Base-by-base conservation (phyloP, 2,113 vertebrate species). In the Etheostoma cragini region DNA sequence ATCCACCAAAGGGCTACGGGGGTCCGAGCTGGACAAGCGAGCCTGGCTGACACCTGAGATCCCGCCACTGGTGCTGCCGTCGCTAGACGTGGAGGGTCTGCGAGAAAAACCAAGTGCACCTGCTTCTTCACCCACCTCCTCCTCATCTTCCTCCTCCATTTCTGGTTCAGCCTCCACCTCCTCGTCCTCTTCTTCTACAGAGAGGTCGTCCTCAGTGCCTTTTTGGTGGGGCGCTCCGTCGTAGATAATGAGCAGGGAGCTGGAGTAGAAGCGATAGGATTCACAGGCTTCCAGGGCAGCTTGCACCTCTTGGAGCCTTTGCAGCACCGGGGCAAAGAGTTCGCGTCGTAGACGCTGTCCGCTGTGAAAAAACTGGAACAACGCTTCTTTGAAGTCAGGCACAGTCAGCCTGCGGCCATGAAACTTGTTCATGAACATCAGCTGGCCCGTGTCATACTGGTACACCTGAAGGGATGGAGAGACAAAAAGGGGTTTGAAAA, bases 401-500 rank as follows among this genome's bases (percentile, higher is more conserved):
- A 98, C 95, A 0, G 96, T 97, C 73, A 99, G 94, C 74, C 98
- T 97, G 76, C 97, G 96, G 42, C 98, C 98, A 0, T 97, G 97
- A 90, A 98, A 98, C 90, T 99, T 99, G 93, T 97, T 98, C 98
- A 99, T 98, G 90, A 98, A 99, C 94, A 98, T 97, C 30, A 98
- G 95, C 92, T 99, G 97, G 66, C 96, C 97, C 0, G 96, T 96
- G 77, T 96, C 96, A n/a, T 96, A 96, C 90, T 97, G 97, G 92
- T 98, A 99, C 38, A 99, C 97, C 98, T 99, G 92, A 46, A 94
- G 93, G 66, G 91, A 86, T 22, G 47, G 76, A 73, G 63, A 57
- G 75, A 61, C 22, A 64, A 1, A 12, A 19, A 50, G 1, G 49
- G 22, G 15, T 83, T 35, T 15, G 5, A 46, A 47, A 53, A 69